These are phyloP conservation scores for Megastigmus dorsalis DNA, from an alignment of 2,888 invertebrate species.

Conservation along the genomic window DNA sequence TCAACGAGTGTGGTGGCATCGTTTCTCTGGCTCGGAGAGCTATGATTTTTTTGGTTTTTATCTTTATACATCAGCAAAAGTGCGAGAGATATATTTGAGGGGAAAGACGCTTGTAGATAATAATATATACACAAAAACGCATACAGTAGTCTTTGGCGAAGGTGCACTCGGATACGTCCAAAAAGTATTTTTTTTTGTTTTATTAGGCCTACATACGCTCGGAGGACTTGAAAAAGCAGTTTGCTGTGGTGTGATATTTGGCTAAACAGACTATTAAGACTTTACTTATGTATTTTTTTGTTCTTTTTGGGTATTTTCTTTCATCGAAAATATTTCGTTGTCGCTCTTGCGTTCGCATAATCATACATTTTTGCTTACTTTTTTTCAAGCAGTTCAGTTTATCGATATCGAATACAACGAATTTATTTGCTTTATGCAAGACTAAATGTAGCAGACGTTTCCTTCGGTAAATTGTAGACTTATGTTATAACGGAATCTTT, in stretches of 20 bases:
- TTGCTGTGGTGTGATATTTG: conserved; percentile 33
- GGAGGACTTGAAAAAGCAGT: conserved; percentile 40
- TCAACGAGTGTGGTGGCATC: conserved; percentile 32
- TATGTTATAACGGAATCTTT: too few relatives aligned
- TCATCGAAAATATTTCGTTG: conserved; percentile 63
- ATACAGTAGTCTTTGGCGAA: conserved; percentile 47
- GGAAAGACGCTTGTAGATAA: conserved; percentile 46
- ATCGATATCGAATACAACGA: conserved; percentile 3
- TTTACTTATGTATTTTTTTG: conserved; percentile 40
- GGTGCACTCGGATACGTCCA: conserved; percentile 43
- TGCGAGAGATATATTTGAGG: conserved; percentile 49
- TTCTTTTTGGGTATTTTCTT: conserved; percentile 44
- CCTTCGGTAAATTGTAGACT: background rate
- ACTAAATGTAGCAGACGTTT: conserved; percentile 5
- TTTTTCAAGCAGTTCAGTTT: conserved; percentile 9
- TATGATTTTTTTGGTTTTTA: conserved; percentile 32
- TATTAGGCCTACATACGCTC: conserved; percentile 49
- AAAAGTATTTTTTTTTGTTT: conserved; percentile 42
- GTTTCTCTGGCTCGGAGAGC: conserved; percentile 45
- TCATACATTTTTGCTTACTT: background rate
- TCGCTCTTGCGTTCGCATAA: conserved; percentile 54
- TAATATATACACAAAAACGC: conserved; percentile 43
- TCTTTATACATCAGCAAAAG: conserved; percentile 47
- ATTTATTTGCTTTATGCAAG: background rate
- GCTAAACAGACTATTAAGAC: conserved; percentile 40